Base-by-base conservation (phyloP, 2,888 invertebrate species). In the Notocelia uddmanniana region DNA sequence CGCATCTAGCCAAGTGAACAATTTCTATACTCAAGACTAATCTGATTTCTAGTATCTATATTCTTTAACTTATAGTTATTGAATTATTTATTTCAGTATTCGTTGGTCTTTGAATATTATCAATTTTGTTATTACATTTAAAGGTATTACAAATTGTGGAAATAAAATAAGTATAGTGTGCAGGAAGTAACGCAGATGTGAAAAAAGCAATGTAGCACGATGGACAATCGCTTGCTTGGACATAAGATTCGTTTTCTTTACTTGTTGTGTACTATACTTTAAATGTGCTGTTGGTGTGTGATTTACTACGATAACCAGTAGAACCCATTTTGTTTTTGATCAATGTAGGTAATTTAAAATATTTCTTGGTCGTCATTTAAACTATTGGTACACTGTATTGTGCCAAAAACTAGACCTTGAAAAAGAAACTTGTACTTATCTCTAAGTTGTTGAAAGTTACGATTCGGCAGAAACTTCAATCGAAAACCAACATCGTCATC, bases 41-140 rank as follows among this genome's bases (percentile, higher is more conserved):
- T 66, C 41, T 52, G 3, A 54, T 66, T 59, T 64, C 8, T 52
- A 52, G 58, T 18, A n/a, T 59, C 63, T 18, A 21, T 59, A 21
- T 59, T 57, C 18, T 18, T 34, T 62, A 11, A 19, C 55, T 41
- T 69, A 45, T 63, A 21, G 11, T 70, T 19, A 58, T 57, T 63
- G 26, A 66, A 71, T 69, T 64, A 50, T 23, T 63, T 63, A 15
- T 63, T 66, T 64, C 71, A 54, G 66, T 66, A 66, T 71, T 70
- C 58, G 66, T 66, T 66, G 52, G 34, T 70, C 23, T 66, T 57
- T 52, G 64, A 58, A 70, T 48, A 60, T 62, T 69, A 62, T 55
- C 3, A 57, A 37, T 57, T 69, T 63, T 69, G 69, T 63, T 63
- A 37, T 48, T 57, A 64, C 57, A 64, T 63, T 68, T 34, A 6